Conservation (phyloP, 1,140 invertebrate genomes). For the Zaprionus davidi region DNA sequence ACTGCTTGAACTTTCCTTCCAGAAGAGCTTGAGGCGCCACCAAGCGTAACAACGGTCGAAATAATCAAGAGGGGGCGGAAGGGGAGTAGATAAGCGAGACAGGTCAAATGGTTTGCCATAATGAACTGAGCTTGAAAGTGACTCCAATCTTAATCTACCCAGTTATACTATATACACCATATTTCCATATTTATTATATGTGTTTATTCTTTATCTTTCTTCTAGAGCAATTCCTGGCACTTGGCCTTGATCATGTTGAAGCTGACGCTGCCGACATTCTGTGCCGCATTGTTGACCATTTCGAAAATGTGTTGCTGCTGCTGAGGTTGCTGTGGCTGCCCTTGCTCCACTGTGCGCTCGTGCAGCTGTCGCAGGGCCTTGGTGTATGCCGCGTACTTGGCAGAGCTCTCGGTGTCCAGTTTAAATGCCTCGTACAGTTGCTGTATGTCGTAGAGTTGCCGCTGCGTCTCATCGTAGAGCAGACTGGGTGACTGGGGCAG, state of each 20-base stretch:
- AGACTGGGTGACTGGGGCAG: constrained; percentile 55
- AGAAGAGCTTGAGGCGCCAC: background rate
- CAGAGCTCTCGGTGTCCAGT: constrained; percentile 66
- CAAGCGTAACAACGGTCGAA: constrained; percentile 4
- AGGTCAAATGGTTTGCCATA: background rate
- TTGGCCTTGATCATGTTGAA: constrained; percentile 78
- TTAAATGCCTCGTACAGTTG: constrained; percentile 71
- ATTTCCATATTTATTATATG: background rate
- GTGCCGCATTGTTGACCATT: constrained; percentile 67
- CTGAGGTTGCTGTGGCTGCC: constrained; percentile 14
- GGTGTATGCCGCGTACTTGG: constrained; percentile 68
- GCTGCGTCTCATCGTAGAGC: constrained; percentile 50
- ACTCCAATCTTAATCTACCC: background rate
- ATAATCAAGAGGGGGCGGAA: background rate
- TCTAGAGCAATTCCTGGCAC: constrained; percentile 62
- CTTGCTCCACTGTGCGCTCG: constrained; percentile 63
- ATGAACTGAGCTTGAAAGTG: background rate
- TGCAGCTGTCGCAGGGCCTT: constrained; percentile 49
- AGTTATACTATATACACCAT: background rate
- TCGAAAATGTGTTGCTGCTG: constrained; percentile 71
- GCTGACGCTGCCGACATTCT: constrained; percentile 73
- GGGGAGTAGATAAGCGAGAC: background rate
- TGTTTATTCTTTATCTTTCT: background rate
- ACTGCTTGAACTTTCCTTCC: background rate
- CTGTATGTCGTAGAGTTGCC: constrained; percentile 65